Conservation (phyloP, 2,888 invertebrate species). For the Carpatolechia fugitivella region DNA sequence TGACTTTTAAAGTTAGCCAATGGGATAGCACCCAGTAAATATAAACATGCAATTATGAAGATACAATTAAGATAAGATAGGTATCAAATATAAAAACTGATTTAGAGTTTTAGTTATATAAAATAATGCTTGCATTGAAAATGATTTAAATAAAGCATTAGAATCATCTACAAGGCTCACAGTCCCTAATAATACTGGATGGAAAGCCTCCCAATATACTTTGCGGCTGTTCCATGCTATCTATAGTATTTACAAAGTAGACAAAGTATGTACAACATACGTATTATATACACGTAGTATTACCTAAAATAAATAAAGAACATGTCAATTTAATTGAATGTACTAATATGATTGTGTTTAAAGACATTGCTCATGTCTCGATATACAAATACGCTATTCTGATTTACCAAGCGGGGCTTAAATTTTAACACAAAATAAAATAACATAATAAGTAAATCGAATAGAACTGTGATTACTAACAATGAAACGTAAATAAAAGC, state of each 20-base stretch:
- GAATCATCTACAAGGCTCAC: conserved; percentile 49
- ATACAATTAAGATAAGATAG: background rate
- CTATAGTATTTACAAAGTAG: conserved; percentile 57
- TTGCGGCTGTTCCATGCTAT: conserved; percentile 45
- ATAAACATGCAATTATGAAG: conserved; percentile 22
- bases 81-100: background rate
- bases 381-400: conserved; percentile 36
- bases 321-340: conserved; percentile 74
- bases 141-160: conserved; percentile 24
- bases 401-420: background rate
- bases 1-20: background rate
- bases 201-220: conserved; percentile 45
- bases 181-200: conserved; percentile 71
- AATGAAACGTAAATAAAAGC: background rate
- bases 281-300: conserved; percentile 63
- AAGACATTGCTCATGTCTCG: conserved; percentile 50
- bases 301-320: conserved; percentile 73
- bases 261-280: conserved; percentile 65
- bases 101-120: background rate
- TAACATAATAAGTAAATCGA: background rate
- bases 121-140: conserved; percentile 11
- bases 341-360: conserved; percentile 55
- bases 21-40: conserved; percentile 24
- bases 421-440: conserved; percentile 1
- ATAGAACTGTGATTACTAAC: background rate